These are phyloP conservation scores for Volucella bombylans DNA, from an alignment of 2,888 invertebrate genomes.

Conservation along the genomic window DNA sequence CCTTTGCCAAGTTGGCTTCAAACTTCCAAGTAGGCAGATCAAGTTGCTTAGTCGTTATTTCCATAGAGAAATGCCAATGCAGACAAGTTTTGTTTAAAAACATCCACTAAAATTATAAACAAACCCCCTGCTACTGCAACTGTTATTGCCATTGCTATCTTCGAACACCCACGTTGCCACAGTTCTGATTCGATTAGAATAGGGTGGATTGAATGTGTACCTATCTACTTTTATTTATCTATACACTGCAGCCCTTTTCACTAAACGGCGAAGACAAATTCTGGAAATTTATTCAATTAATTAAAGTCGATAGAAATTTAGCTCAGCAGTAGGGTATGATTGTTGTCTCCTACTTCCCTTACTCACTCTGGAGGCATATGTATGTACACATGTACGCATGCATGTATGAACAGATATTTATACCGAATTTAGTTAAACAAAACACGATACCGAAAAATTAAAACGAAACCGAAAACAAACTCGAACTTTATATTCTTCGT, in stretches of 20 bases:
- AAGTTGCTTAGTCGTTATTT: conserved; percentile 54
- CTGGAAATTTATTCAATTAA: conserved; percentile 74
- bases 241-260: conserved; percentile 63
- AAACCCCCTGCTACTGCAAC: conserved; percentile 41
- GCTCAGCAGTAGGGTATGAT: conserved; percentile 56
- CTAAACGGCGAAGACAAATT: conserved; percentile 64
- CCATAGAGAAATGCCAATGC: not conserved
- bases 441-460: conserved; percentile 40
- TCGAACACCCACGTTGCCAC: not conserved
- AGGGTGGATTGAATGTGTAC: conserved; percentile 23
- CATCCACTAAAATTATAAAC: conserved; percentile 65
- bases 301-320: conserved; percentile 74
- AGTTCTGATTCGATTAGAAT: conserved; percentile 18
- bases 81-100: conserved; percentile 53
- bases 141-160: conserved; percentile 25
- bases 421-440: conserved; percentile 55
- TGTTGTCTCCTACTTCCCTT: conserved; percentile 55
- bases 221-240: conserved; percentile 70
- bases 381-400: not conserved
- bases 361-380: conserved; percentile 56
- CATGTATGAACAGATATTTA: conserved; percentile 22
- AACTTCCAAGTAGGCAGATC: conserved; percentile 56
- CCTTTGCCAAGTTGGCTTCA: conserved; percentile 63
- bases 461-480: no score
- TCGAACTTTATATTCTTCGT: no score